Evolutionary conservation across 2,113 vertebrate genomes (phyloP).

Genomic region (Calidris pygmaea): DNA sequence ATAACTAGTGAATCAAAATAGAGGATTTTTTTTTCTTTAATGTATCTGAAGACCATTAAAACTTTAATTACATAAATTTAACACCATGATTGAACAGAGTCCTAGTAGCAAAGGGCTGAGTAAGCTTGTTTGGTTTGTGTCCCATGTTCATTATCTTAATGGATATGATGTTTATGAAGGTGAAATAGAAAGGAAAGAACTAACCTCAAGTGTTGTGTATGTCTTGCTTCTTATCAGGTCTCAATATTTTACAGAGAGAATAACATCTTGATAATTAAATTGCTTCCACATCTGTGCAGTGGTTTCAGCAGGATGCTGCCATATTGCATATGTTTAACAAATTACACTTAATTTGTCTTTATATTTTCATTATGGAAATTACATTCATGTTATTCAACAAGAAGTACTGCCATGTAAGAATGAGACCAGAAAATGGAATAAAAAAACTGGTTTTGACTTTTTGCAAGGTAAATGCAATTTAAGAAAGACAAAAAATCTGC

Average conservation of each 20-base stretch:
- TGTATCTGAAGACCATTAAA: neutral
- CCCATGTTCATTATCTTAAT: neutral
- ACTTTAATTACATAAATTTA: neutral
- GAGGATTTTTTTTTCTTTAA: neutral
- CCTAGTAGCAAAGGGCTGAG: neutral
- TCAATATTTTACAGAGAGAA: neutral
- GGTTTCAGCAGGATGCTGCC: conserved; percentile 38
- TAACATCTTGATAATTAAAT: conserved; percentile 50
- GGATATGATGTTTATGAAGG: neutral
- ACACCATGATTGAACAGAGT: neutral
- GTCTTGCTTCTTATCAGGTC: neutral
- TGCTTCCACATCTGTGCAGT: conserved; percentile 37
- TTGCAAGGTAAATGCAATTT: conserved; percentile 2
- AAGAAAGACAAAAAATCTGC: neutral
- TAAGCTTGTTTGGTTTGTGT: neutral
- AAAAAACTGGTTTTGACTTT: neutral
- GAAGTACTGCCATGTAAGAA: neutral
- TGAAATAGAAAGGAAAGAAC: neutral
- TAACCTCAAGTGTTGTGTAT: neutral
- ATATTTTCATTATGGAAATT: conserved; percentile 51
- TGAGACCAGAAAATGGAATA: neutral
- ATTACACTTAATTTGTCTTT: conserved; percentile 48
- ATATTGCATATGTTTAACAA: conserved; percentile 51
- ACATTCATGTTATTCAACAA: neutral
- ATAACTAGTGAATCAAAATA: neutral